phyloP scores from a whole-genome alignment of 2,888 invertebrate species.

The Drosophila neonasuta region DNA sequence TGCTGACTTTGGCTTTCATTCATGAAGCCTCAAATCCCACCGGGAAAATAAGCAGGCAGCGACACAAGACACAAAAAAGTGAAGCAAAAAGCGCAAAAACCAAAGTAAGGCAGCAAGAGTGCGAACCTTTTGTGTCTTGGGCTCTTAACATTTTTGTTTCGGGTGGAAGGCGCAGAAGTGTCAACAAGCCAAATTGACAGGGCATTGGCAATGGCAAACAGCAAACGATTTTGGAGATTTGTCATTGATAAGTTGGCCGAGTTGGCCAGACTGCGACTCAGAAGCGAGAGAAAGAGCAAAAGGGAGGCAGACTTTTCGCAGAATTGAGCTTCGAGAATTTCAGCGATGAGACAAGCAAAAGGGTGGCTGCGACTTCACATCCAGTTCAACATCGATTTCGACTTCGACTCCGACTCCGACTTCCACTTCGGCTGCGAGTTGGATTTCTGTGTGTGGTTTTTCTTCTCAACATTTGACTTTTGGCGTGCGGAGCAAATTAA shows the following conservation, averaged over 20 bases:
- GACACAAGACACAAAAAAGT: constrained; percentile 25
- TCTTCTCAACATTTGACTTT: constrained; percentile 64
- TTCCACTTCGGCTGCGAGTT: background rate
- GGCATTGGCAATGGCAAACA: constrained; percentile 62
- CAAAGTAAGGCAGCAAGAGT: background rate
- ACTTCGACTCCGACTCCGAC: constrained; percentile 2
- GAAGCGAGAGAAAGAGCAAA: constrained; percentile 2
- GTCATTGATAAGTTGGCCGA: constrained; percentile 74
- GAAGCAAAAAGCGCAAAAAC: constrained; percentile 27
- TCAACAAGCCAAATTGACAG: constrained; percentile 76
- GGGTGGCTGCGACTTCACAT: constrained; percentile 33
- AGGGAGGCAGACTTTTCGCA: constrained; percentile 62
- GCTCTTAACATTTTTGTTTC: constrained; percentile 15
- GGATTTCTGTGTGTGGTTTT: constrained; percentile 66
- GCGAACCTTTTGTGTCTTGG: constrained; percentile 47
- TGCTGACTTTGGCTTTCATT: constrained; percentile 64
- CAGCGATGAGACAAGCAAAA: constrained; percentile 11
- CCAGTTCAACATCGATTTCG: background rate
- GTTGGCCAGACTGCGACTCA: constrained; percentile 30
- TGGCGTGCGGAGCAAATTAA: constrained; percentile 79
- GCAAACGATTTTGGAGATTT: constrained; percentile 78
- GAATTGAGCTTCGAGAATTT: constrained; percentile 42
- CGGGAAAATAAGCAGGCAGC: constrained; percentile 68
- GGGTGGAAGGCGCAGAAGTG: constrained; percentile 67
- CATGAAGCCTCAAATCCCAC: constrained; percentile 71